Evolutionary conservation across 37 sponge, comb jelly and placozoan species (phyloP), one percentile per base, ranked within the genome.

Genomic region (Axinella damicornis): DNA sequence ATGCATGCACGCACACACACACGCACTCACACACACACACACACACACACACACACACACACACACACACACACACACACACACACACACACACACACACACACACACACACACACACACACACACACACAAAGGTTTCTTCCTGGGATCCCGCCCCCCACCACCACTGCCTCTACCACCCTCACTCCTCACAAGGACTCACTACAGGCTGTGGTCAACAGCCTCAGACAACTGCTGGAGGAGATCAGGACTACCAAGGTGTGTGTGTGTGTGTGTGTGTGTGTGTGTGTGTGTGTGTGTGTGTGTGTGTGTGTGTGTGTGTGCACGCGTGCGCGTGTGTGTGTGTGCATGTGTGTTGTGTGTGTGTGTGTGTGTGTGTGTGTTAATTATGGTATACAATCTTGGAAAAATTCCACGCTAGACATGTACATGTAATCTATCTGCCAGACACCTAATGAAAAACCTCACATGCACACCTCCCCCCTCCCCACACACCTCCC

Each of bases 201-300:
- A 21, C 15, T 69, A 32, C 69, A 69, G 4, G 34, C 36, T 25
- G 69, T 69, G 36, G 21, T 69, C 4, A 33, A 1, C 32, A 69
- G 69, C 69, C 37, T 35, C 69, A 69, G 36, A 15, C 69, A 46
- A 46, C 46, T 46, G 46, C 46, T 46, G 46, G 46, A 46, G 46
- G 46, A 46, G 46, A 46, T 46, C 46, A 4, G 46, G 9, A 46
- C 46, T 46, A 46, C 46, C 46, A 46, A 46, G 46, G 46, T 46
- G 46, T 46, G 46, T 46, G 46, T 46, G 46, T 46, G 46, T 46
- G 46, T 46, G 46, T 46, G 46, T 46, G 46, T 46, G 46, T 46
- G 46, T 67, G 30, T 34, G 20, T 34, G 27, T 13, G 2, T 18
- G 20, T 34, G 2, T 27, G 17, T 46, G 46, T 12, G 46, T 64